Evolutionary conservation across 2,888 invertebrate species (phyloP).

Genomic region (Amblyteles armatorius): DNA sequence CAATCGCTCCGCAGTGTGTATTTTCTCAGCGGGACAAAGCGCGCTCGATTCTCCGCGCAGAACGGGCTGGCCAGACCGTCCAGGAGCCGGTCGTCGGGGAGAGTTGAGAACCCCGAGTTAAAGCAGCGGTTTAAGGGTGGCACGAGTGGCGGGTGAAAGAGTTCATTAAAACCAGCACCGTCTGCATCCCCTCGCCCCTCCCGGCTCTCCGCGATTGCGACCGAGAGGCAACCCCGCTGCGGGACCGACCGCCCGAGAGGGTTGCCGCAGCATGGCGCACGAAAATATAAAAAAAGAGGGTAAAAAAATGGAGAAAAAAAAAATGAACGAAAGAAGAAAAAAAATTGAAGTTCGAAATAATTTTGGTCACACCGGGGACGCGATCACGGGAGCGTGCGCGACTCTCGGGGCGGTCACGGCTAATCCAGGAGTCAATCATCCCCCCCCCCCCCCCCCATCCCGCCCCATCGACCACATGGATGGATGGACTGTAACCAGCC

Average conservation of each 20-base stretch:
- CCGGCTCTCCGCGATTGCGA: slow-evolving; percentile 55
- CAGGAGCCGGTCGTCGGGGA: slow-evolving; percentile 34
- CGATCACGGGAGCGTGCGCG: slow-evolving; percentile 39
- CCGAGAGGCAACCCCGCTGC: slow-evolving; percentile 50
- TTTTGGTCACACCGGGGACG: slow-evolving; percentile 53
- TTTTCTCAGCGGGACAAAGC: slow-evolving; percentile 1
- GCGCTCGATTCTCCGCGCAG: neutral
- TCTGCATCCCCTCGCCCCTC: slow-evolving; percentile 75
- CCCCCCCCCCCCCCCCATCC: neutral
- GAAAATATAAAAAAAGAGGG: slow-evolving; percentile 30
- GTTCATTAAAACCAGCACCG: slow-evolving; percentile 82
- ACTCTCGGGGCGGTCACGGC: slow-evolving; percentile 27
- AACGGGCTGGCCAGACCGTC: slow-evolving; percentile 4
- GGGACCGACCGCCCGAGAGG: slow-evolving; percentile 60
- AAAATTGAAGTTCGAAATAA: slow-evolving; percentile 54
- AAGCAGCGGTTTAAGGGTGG: slow-evolving; percentile 81
- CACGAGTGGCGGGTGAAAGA: slow-evolving; percentile 81
- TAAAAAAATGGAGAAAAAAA: neutral
- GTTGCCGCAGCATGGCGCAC: slow-evolving; percentile 45
- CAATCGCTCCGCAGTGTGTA: neutral
- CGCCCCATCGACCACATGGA: slow-evolving; percentile 32
- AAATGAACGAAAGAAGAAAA: slow-evolving; percentile 4
- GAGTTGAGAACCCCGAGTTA: slow-evolving; percentile 78
- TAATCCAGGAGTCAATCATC: slow-evolving; percentile 53
- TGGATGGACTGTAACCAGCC: slow-evolving; percentile 21